Conservation (phyloP, 2,797 vertebrate genomes). For the Halcyon chelicuti region DNA sequence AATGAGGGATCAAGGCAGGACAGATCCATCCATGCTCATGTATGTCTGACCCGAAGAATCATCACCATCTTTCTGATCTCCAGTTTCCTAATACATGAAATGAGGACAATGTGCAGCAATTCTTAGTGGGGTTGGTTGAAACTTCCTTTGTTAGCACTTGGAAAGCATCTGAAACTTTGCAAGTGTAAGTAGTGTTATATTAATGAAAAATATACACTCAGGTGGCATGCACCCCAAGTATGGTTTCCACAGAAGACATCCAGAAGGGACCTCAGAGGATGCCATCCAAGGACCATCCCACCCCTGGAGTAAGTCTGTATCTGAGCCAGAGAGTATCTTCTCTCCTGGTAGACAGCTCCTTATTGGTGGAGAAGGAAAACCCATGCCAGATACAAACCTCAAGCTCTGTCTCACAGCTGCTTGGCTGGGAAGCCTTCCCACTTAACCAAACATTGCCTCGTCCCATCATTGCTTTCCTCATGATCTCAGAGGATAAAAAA, state of each 20-base stretch:
- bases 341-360: background rate
- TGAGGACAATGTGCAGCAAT: background rate
- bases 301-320: background rate
- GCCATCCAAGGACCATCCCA: background rate
- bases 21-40: accelerated
- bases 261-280: background rate
- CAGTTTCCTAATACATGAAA: background rate
- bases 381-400: background rate
- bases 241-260: background rate
- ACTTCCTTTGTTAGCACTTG: background rate
- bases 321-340: background rate
- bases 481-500: background rate
- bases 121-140: background rate
- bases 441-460: background rate
- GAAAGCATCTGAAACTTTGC: background rate
- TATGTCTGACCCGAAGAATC: background rate
- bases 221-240: background rate
- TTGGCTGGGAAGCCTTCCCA: background rate
- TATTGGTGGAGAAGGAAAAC: background rate
- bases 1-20: background rate
- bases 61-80: background rate
- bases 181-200: background rate
- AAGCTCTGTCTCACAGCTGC: background rate
- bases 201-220: background rate
- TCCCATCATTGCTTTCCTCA: background rate